Base-by-base conservation (phyloP, 1,140 invertebrate genomes). In the Bombyx mandarina region DNA sequence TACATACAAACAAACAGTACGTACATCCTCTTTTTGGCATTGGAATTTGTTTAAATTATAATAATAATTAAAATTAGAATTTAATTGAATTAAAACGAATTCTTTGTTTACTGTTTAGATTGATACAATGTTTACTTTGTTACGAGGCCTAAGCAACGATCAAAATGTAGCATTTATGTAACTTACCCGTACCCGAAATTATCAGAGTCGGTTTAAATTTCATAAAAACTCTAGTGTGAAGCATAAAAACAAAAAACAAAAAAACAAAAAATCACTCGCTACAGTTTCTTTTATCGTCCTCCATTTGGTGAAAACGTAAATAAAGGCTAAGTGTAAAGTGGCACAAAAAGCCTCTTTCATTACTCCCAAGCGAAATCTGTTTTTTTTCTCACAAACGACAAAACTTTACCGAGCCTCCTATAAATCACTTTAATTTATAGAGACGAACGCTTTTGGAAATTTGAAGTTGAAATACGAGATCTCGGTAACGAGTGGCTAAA, bases 371-470 rank as follows among this genome's bases (percentile, higher is more conserved):
- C 44, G 54, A 79, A 82, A 79, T 82, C 71, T 75, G 75, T 67
- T 77, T 81, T 78, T 78, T 75, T 75, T 66, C 66, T 62, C 64
- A 47, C 71, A 75, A 77, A 73, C 56, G 54, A 48, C 26, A 35
- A 48, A 45, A 22, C 72, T 70, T 74, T 73, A 66, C 81, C 69
- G 77, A 79, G 71, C 67, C 63, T 35, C 65, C 65, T 72, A 82
- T 82, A 83, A 83, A 80, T 83, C 79, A 84, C 73, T 68, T 77
- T 77, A 82, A 80, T 83, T 79, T 80, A 80, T 80, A 76, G 73
- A 79, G 76, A 81, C 73, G 75, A 77, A 79, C 75, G 61, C 75
- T 60, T 70, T 70, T 76, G 76, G 60, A 68, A 72, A 66, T 79
- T 70, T 62, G 54, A 58, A 67, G 26, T 35, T 35, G 26, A 73